phyloP scores from a whole-genome alignment of 2,888 invertebrate genomes.

The Leptinotarsa juncta region DNA sequence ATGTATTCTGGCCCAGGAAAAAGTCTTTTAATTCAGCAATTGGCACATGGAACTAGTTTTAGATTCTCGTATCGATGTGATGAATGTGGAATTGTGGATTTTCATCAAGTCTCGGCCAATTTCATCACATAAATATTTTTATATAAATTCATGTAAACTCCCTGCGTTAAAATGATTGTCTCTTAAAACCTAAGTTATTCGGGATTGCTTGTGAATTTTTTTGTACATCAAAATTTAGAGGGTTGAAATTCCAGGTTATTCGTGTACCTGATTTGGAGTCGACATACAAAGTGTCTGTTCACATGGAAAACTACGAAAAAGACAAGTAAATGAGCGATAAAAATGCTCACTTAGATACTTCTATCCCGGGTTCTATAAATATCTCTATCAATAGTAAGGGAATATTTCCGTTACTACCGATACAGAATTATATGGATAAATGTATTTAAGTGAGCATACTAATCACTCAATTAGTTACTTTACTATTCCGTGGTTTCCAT shows the following conservation, averaged over 20 bases:
- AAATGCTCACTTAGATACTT: constrained; percentile 69
- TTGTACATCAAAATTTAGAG: too few relatives aligned
- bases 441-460: constrained; percentile 61
- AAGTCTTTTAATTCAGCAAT: too few relatives aligned
- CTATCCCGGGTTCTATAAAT: constrained; percentile 91
- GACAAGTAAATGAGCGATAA: constrained; percentile 86
- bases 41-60: too few relatives aligned
- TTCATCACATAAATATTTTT: too few relatives aligned
- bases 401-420: constrained; percentile 75
- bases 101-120: too few relatives aligned
- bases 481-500: constrained; percentile 91
- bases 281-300: constrained; percentile 94
- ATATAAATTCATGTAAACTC: too few relatives aligned
- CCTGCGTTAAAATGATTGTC: too few relatives aligned
- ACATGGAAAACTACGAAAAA: constrained; percentile 92
- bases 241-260: constrained; percentile 54
- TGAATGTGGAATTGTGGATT: too few relatives aligned
- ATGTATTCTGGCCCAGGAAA: too few relatives aligned
- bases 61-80: too few relatives aligned
- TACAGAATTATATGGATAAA: constrained; percentile 77
- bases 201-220: too few relatives aligned
- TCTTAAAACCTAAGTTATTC: too few relatives aligned
- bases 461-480: constrained; percentile 86
- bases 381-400: constrained; percentile 74
- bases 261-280: constrained; percentile 94